phyloP scores from a whole-genome alignment of 2,888 invertebrate genomes.

The Piscicola geometra region DNA sequence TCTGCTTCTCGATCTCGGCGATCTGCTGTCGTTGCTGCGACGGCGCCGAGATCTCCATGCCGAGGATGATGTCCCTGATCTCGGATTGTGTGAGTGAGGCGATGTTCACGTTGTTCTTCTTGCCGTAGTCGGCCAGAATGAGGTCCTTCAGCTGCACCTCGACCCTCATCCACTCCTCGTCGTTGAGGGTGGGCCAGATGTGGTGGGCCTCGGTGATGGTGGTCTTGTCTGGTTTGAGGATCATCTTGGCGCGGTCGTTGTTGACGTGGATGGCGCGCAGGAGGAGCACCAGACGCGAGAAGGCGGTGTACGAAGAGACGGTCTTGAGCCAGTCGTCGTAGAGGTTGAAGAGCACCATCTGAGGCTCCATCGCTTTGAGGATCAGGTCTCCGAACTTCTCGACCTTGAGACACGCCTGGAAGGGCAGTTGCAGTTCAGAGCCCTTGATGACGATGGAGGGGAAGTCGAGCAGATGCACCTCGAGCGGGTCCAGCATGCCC shows the following conservation, averaged over 20 bases:
- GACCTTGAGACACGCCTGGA: conserved; percentile 63
- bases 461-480: conserved; percentile 97
- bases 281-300: conserved; percentile 92
- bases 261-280: conserved; percentile 94
- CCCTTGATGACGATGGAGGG: conserved; percentile 99
- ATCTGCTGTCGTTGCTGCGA: conserved; percentile 98
- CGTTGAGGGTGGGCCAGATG: conserved; percentile 95
- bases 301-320: conserved; percentile 97
- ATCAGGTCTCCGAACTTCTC: conserved; percentile 99
- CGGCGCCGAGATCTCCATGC: conserved; percentile 99
- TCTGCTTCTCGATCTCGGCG: conserved; percentile 99
- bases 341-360: conserved; percentile 98
- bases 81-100: conserved; percentile 97
- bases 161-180: conserved; percentile 98
- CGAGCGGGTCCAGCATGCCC: conserved; percentile 99
- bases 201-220: conserved; percentile 98
- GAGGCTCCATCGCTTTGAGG: conserved; percentile 96
- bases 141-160: conserved; percentile 96
- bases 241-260: conserved; percentile 96
- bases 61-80: conserved; percentile 96
- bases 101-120: conserved; percentile 99
- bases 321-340: conserved; percentile 99
- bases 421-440: conserved; percentile 93
- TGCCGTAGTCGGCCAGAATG: conserved; percentile 96
- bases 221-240: conserved; percentile 96